Evolutionary conservation across 1,140 invertebrate species (phyloP).

Genomic region (Panagrolaimus sp.): DNA sequence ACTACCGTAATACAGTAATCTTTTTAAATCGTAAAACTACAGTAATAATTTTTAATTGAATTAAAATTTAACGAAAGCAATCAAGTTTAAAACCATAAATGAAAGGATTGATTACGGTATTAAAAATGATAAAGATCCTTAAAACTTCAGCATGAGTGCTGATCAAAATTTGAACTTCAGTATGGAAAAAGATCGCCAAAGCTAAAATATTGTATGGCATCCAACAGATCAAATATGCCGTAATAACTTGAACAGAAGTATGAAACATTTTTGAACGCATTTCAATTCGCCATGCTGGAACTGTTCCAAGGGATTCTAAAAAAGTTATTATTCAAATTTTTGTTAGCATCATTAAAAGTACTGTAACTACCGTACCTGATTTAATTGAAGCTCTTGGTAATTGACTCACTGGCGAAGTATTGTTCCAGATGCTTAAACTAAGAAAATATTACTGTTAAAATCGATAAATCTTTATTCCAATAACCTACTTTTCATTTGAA

Average conservation of each 20-base stretch:
- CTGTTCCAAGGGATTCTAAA: neutral
- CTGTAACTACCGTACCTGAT: too few relatives aligned
- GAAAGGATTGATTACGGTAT: conserved; percentile 48
- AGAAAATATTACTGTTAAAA: neutral
- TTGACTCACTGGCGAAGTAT: too few relatives aligned
- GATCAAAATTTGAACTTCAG: conserved; percentile 44
- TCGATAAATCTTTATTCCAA: neutral
- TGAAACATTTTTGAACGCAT: conserved; percentile 49
- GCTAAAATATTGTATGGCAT: conserved; percentile 26
- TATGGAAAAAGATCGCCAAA: conserved; percentile 42
- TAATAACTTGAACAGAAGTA: conserved; percentile 48
- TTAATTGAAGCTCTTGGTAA: too few relatives aligned
- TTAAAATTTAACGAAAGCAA: neutral
- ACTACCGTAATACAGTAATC: too few relatives aligned
- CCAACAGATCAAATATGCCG: conserved; percentile 48
- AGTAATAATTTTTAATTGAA: too few relatives aligned
- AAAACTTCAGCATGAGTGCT: conserved; percentile 41
- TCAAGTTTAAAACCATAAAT: conserved; percentile 38
- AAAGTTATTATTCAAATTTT: neutral
- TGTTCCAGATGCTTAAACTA: too few relatives aligned
- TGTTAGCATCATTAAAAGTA: conserved; percentile 27
- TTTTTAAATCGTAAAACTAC: too few relatives aligned
- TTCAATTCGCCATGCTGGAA: conserved; percentile 45
- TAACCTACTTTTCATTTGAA: neutral
- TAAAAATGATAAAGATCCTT: conserved; percentile 43